phyloP scores from a whole-genome alignment of 1,140 invertebrate genomes.

The Pogonus chalceus region DNA sequence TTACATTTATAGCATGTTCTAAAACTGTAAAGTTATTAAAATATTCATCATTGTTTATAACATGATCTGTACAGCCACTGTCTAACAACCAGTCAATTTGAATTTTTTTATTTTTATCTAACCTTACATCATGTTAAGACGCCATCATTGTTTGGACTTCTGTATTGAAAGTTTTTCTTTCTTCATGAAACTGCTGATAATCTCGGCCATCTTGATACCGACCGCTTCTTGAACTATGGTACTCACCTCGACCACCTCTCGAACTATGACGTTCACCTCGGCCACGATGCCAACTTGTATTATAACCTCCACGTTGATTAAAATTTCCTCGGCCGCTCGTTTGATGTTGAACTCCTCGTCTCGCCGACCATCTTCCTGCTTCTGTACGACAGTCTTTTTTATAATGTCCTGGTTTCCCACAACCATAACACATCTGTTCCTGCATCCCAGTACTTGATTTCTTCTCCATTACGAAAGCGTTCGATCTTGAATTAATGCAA shows the following conservation, averaged over 20 bases:
- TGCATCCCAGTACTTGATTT: no score
- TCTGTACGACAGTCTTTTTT: slow-evolving; percentile 11
- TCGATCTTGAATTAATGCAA: slow-evolving; percentile 1
- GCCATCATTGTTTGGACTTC: not conserved
- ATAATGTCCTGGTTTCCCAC: slow-evolving; percentile 18
- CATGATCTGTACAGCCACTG: slow-evolving; percentile 31
- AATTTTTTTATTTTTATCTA: no score
- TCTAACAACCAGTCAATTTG: slow-evolving; percentile 31
- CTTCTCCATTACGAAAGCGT: not conserved
- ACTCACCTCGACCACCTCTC: slow-evolving; percentile 8
- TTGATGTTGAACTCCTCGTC: no score
- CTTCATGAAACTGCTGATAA: slow-evolving; percentile 9
- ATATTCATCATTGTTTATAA: no score
- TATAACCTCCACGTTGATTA: not conserved
- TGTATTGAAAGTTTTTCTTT: not conserved
- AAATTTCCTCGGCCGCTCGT: not conserved
- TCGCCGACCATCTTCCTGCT: no score
- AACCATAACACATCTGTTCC: slow-evolving; percentile 19
- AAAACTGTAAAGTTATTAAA: slow-evolving; percentile 29
- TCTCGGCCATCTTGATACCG: slow-evolving; percentile 11
- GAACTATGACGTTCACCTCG: slow-evolving; percentile 5
- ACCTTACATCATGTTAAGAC: not conserved
- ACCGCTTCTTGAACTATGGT: slow-evolving; percentile 8
- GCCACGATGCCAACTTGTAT: not conserved
- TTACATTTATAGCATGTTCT: slow-evolving; percentile 21